Evolutionary conservation across 64 coral and sea anemone genomes (phyloP).

Genomic region (Pocillopora damicornis): DNA sequence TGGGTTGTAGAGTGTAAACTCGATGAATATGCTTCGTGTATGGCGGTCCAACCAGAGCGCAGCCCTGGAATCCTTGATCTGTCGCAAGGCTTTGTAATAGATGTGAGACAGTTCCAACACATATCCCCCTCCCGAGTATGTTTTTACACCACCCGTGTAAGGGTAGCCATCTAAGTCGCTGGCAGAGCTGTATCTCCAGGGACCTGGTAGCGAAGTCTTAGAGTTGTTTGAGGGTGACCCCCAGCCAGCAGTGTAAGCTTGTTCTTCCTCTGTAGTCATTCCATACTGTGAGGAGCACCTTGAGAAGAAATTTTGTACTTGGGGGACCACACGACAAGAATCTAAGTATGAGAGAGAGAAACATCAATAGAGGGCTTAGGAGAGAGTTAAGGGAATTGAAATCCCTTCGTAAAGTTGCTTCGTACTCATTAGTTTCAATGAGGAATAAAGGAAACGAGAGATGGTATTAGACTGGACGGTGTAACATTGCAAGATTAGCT

Average conservation of each 20-base stretch:
- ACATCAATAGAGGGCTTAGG: neutral
- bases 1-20: constrained; percentile 88
- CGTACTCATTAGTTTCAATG: too few species aligned
- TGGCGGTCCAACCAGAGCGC: constrained; percentile 71
- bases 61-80: constrained; percentile 40
- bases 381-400: too few species aligned
- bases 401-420: too few species aligned
- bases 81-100: constrained; percentile 65
- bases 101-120: constrained; percentile 60
- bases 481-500: too few species aligned
- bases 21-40: constrained; percentile 72
- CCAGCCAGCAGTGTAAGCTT: constrained; percentile 49
- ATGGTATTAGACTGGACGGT: too few species aligned
- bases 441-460: too few species aligned
- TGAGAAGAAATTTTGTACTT: constrained; percentile 31
- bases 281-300: constrained; percentile 41
- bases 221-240: neutral
- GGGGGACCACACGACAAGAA: constrained; percentile 27
- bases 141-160: constrained; percentile 48
- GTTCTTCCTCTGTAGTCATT: constrained; percentile 38
- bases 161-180: constrained; percentile 61
- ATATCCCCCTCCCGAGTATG: constrained; percentile 95
- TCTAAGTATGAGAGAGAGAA: neutral
- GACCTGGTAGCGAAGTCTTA: neutral
- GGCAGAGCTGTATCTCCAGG: constrained; percentile 64